Evolutionary conservation across 2,113 vertebrate species (phyloP), one percentile per base, ranked within the genome.

Genomic region (Psettodes erumei): DNA sequence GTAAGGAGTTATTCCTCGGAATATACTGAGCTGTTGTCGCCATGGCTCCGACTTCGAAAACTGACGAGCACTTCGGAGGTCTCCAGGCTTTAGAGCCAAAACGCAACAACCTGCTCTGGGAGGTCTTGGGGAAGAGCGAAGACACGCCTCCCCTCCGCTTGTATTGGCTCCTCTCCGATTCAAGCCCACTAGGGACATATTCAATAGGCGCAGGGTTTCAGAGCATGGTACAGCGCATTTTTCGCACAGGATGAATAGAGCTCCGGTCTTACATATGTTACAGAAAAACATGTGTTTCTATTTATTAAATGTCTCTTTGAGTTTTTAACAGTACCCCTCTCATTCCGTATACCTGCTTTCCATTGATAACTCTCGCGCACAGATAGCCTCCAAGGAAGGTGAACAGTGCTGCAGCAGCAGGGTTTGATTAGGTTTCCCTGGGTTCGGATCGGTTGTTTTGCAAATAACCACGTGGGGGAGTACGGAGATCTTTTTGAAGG

Each of bases 11-110:
- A 95, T 94, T 96, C 94, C 95, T 90, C 86, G 97, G 97, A 86
- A 98, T 94, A 90, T 98, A 98, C 93, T 97, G 96, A 91, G 96
- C 96, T 89, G 96, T 94, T 95, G 97, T 96, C 93, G 97, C 96
- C 96, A 97, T 97, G 93, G 92, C 96, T 95, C 94, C 94, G 89
- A 95, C 94, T 94, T 92, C 83, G 91, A 93, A 95, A 94, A 96
- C 94, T 95, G 95, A 92, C 92, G 90, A 86, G 77, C 91, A 85
- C 93, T 92, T 91, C 86, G 87, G 92, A 93, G 95, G 89, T 94
- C 93, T 93, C 90, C 88, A 88, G 87, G 94, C 95, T 96, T 96
- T 96, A 96, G 94, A 95, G 94, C 89, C 79, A 88, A 86, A 92
- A 88, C 87, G 92, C 91, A 92, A 93, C 94, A 91, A 93, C 91